These are phyloP conservation scores for Cosmopolites sordidus DNA, from an alignment of 2,888 invertebrate species.

Conservation along the genomic window DNA sequence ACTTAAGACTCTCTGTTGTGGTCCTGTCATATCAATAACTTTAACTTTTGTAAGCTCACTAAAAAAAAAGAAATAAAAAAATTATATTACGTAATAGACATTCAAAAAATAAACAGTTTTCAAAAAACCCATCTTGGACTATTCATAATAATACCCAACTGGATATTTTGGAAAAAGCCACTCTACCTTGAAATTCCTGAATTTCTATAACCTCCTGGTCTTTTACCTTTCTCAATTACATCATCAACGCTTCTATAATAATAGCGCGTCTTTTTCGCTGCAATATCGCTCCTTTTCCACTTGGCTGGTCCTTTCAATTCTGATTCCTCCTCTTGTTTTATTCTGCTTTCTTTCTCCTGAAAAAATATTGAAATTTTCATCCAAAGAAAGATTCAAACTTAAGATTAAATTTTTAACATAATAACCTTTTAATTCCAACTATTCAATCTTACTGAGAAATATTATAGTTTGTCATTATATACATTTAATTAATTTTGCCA, in stretches of 20 bases:
- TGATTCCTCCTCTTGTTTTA: conserved; percentile 44
- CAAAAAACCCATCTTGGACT: neutral
- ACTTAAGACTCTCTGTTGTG: conserved; percentile 84
- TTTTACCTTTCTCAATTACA: conserved; percentile 83
- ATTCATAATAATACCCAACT: conserved; percentile 3
- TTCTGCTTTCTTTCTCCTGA: conserved; percentile 34
- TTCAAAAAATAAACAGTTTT: neutral
- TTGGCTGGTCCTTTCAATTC: conserved; percentile 56
- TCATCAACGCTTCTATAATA: conserved; percentile 83
- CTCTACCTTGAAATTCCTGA: conserved; percentile 43
- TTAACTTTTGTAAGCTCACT: conserved; percentile 81
- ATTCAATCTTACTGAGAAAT: too few relatives aligned
- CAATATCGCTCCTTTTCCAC: conserved; percentile 63
- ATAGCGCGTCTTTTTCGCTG: conserved; percentile 68
- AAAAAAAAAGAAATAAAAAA: conserved; percentile 23
- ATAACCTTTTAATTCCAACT: too few relatives aligned
- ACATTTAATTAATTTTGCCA: too few relatives aligned
- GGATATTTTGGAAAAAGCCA: conserved; percentile 26
- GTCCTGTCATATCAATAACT: conserved; percentile 98
- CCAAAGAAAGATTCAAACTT: neutral
- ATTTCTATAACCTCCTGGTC: conserved; percentile 48
- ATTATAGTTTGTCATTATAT: too few relatives aligned
- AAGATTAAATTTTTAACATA: too few relatives aligned
- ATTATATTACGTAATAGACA: neutral
- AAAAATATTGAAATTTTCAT: conserved; percentile 13